A percentile compares a stretch with the other conserved stretches of the same genome.
Evolutionary conservation across 1,140 invertebrate species (phyloP).

Genomic region (Mylabris phalerata): DNA sequence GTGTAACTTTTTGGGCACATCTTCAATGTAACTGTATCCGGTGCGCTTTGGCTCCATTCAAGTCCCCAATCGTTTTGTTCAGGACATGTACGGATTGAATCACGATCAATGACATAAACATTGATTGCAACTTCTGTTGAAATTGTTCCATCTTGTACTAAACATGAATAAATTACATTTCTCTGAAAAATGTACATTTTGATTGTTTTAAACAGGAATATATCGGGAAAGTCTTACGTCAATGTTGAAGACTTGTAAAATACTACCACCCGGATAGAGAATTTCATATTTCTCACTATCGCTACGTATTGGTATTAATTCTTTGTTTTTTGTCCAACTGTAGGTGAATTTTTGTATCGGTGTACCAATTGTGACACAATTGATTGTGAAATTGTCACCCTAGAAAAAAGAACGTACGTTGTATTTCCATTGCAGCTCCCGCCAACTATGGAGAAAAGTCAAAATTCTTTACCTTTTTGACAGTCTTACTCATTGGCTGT

Average conservation of each 20-base stretch:
- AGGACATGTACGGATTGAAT: conserved; percentile 49
- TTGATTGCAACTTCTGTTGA: conserved; percentile 52
- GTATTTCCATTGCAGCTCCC: not conserved
- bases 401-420: conserved; percentile 31
- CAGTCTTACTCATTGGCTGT: conserved; percentile 64
- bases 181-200: conserved; percentile 43
- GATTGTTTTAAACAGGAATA: not conserved
- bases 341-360: conserved; percentile 59
- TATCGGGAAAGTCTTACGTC: conserved; percentile 47
- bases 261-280: conserved; percentile 68
- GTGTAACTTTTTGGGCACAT: conserved; percentile 52
- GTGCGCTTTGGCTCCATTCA: conserved; percentile 55
- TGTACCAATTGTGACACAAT: conserved; percentile 55
- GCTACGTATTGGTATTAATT: conserved; percentile 60
- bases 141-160: conserved; percentile 49
- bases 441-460: no score
- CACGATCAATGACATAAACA: conserved; percentile 55
- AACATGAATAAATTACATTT: conserved; percentile 56
- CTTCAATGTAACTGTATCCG: conserved; percentile 51
- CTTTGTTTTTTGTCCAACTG: conserved; percentile 70
- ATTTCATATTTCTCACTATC: conserved; percentile 72
- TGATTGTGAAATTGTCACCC: conserved; percentile 60
- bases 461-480: conserved; percentile 53
- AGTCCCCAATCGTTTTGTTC: conserved; percentile 45
- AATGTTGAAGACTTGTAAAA: conserved; percentile 66